Percentiles rank a stretch among this genome's conserved stretches.
These are phyloP conservation scores for Volucella inanis DNA, from an alignment of 2,888 invertebrate genomes.

Conservation along the genomic window DNA sequence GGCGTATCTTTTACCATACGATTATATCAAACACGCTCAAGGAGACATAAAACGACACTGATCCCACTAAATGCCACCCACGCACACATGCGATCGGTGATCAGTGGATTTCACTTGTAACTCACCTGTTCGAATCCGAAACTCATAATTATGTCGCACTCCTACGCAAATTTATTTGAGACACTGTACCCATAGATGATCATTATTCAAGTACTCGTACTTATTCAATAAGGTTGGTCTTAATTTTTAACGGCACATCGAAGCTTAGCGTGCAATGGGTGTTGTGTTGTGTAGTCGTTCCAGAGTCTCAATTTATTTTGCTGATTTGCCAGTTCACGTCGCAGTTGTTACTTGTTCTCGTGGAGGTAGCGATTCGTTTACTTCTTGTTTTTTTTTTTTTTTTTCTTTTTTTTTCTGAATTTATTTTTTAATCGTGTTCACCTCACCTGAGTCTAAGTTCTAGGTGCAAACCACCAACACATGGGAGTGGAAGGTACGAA, in stretches of 20 bases:
- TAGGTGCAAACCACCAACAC: slow-evolving; percentile 19
- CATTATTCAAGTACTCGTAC: slow-evolving; percentile 1
- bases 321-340: slow-evolving; percentile 29
- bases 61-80: no score
- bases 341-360: slow-evolving; percentile 51
- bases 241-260: slow-evolving; percentile 53
- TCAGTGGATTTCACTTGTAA: neutral
- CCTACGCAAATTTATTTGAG: slow-evolving; percentile 33
- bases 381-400: slow-evolving; percentile 14
- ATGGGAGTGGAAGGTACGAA: slow-evolving; percentile 48
- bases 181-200: slow-evolving; percentile 34
- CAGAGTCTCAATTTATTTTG: slow-evolving; percentile 33
- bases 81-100: no score
- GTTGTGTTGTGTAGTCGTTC: neutral
- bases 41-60: no score
- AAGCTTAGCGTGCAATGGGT: slow-evolving; percentile 5
- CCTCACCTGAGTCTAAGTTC: slow-evolving; percentile 58
- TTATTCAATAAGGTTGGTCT: slow-evolving; percentile 20
- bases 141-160: neutral
- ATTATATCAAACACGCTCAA: no score
- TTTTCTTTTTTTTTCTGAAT: neutral
- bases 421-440: slow-evolving; percentile 55
- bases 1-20: no score
- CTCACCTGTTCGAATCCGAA: neutral
- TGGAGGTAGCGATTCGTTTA: slow-evolving; percentile 8